phyloP scores from a whole-genome alignment of 2,888 invertebrate species.

The Heteropelma amictum region DNA sequence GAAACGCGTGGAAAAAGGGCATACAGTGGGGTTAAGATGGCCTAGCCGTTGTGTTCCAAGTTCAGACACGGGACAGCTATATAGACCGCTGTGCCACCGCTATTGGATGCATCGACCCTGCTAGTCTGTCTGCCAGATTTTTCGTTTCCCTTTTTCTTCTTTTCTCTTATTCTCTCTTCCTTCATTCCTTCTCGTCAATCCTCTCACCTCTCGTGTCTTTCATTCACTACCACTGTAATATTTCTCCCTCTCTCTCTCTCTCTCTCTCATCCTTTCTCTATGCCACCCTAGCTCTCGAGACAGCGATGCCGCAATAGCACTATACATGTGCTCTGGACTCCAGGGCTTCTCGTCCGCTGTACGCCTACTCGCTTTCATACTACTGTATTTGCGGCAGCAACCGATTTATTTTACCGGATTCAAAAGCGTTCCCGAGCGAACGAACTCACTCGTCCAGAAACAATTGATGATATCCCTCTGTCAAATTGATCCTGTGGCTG shows the following conservation, averaged over 20 bases:
- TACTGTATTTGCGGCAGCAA: constrained; percentile 32
- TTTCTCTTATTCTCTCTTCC: background rate
- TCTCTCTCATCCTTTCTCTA: background rate
- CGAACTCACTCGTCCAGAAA: constrained; percentile 48
- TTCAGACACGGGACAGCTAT: constrained; percentile 25
- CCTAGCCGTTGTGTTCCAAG: constrained; percentile 19
- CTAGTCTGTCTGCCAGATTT: constrained; percentile 44
- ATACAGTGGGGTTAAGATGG: constrained; percentile 14
- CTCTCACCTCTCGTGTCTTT: background rate
- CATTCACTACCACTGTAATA: background rate
- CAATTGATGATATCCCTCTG: constrained; percentile 50
- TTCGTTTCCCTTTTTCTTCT: background rate
- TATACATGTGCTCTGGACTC: background rate
- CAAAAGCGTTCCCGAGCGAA: constrained; percentile 43
- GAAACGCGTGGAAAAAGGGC: constrained; percentile 21
- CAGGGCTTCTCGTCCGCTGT: background rate
- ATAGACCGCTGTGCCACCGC: constrained; percentile 22
- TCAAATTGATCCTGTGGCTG: constrained; percentile 44
- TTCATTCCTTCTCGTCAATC: constrained; percentile 5
- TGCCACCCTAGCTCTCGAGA: constrained; percentile 38
- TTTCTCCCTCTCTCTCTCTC: background rate
- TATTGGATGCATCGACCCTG: constrained; percentile 33
- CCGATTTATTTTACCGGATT: constrained; percentile 54
- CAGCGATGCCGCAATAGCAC: constrained; percentile 15
- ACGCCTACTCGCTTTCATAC: constrained; percentile 28